Evolutionary conservation across 2,888 invertebrate species (phyloP).

Genomic region (Eumerus sabulonum): DNA sequence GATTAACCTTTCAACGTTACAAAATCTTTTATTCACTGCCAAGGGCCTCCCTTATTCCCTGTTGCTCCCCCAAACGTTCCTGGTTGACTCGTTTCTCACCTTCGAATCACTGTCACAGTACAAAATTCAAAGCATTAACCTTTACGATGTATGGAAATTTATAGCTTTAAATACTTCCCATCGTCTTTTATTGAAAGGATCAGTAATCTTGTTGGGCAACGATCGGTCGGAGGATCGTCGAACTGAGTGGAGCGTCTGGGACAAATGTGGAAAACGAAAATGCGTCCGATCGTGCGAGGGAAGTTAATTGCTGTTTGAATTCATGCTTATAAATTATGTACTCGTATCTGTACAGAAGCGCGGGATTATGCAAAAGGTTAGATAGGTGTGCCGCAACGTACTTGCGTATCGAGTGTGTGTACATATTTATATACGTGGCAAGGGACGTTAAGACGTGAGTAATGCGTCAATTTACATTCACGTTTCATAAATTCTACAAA

Average conservation of each 20-base stretch:
- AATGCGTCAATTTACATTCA: conserved; percentile 63
- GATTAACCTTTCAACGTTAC: conserved; percentile 57
- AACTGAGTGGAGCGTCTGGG: conserved; percentile 1
- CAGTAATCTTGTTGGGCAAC: conserved; percentile 63
- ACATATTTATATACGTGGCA: conserved; percentile 42
- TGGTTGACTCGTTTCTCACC: conserved; percentile 17
- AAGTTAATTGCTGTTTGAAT: conserved; percentile 48
- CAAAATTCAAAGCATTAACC: background rate
- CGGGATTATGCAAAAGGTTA: conserved; percentile 63
- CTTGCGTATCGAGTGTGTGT: conserved; percentile 10
- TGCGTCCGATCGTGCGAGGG: conserved; percentile 57
- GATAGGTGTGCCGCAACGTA: conserved; percentile 29
- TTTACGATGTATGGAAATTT: conserved; percentile 54
- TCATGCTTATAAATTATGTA: conserved; percentile 27
- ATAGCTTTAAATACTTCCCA: conserved; percentile 41
- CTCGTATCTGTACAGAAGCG: conserved; percentile 5
- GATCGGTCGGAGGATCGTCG: conserved; percentile 53
- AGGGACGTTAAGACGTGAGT: conserved; percentile 60
- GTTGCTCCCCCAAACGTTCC: background rate
- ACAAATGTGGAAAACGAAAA: conserved; percentile 24
- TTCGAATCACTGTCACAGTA: conserved; percentile 33
- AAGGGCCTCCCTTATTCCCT: no score
- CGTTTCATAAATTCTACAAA: conserved; percentile 63
- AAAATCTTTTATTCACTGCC: conserved; percentile 43
- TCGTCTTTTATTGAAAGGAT: conserved; percentile 41